A percentile compares a stretch with the other conserved stretches of the same genome.
Conservation (phyloP, 2,113 vertebrate genomes). For the Casuarius casuarius region DNA sequence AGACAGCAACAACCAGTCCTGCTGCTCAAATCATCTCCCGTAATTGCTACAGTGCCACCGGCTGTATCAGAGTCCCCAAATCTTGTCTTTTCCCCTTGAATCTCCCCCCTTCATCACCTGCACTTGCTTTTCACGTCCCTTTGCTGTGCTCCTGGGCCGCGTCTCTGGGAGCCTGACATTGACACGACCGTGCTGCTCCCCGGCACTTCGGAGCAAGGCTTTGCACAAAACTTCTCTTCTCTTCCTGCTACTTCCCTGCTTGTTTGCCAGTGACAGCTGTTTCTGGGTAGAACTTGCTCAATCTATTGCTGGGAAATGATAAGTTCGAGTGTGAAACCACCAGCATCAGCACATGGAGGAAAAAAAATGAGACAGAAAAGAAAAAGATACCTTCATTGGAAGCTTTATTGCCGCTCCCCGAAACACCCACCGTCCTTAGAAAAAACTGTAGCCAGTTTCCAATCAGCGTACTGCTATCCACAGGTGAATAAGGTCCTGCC, state of each 20-base stretch:
- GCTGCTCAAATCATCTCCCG: neutral
- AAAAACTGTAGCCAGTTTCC: neutral
- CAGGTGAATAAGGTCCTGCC: neutral
- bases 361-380: neutral
- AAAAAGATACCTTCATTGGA: neutral
- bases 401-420: neutral
- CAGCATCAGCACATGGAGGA: neutral
- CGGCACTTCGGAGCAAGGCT: neutral
- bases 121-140: neutral
- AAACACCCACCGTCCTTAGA: fast-evolving
- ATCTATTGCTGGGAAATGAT: neutral
- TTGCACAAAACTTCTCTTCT: neutral
- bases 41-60: neutral
- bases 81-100: neutral
- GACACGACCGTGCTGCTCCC: fast-evolving
- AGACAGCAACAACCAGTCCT: neutral
- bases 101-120: neutral
- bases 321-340: neutral
- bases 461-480: neutral
- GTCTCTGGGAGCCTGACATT: neutral
- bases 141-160: neutral
- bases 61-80: neutral
- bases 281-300: neutral
- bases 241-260: neutral
- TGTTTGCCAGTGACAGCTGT: neutral